Conservation (phyloP, 1,140 invertebrate genomes). For the Drosophila parabipectinata region DNA sequence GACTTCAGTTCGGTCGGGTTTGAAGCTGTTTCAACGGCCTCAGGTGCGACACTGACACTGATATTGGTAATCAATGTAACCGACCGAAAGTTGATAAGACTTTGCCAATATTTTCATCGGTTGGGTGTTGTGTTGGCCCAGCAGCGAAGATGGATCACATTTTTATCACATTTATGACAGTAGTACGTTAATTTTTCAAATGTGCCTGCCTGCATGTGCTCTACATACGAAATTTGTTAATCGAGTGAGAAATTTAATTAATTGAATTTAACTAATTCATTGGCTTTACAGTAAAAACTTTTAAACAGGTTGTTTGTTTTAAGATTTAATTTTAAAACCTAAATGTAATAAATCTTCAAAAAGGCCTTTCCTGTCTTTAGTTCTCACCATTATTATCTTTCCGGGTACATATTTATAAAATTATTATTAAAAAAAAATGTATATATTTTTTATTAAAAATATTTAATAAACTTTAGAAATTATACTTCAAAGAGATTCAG, state of each 20-base stretch:
- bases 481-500: too few species aligned
- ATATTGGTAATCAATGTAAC: constrained; percentile 44
- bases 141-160: constrained; percentile 24
- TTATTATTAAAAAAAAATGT: too few species aligned
- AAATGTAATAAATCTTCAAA: too few species aligned
- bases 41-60: constrained; percentile 31
- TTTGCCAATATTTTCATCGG: constrained; percentile 22
- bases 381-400: too few species aligned
- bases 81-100: constrained; percentile 39
- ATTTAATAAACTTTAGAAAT: too few species aligned
- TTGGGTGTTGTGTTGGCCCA: background rate
- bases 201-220: constrained; percentile 18
- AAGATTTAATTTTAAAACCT: too few species aligned
- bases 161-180: constrained; percentile 29
- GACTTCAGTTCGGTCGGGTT: constrained; percentile 38
- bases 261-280: constrained; percentile 1
- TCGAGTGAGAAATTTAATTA: background rate
- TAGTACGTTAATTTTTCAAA: constrained; percentile 33
- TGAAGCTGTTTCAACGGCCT: constrained; percentile 50
- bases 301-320: background rate
- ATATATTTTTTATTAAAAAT: too few species aligned
- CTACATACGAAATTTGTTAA: constrained; percentile 6
- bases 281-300: background rate
- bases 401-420: too few species aligned
- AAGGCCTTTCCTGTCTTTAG: too few species aligned